These are phyloP conservation scores for Montipora foliosa DNA, from an alignment of 64 coral and sea anemone genomes.

Conservation along the genomic window DNA sequence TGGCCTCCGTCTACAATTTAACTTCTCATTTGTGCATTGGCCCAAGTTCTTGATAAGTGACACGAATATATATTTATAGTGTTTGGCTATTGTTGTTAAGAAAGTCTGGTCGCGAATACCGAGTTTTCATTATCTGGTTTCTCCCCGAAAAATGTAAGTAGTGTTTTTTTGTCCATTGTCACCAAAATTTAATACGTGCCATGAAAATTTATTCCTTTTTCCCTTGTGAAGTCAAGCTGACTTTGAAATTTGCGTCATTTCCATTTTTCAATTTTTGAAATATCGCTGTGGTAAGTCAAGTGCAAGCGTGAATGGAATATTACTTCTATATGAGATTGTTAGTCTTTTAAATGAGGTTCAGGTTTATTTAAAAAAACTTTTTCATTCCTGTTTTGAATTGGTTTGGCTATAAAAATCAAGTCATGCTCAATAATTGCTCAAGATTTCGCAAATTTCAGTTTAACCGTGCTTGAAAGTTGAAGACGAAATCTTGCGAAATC, in stretches of 20 bases:
- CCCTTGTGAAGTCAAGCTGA: neutral
- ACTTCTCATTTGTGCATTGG: neutral
- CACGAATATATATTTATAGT: too few species aligned
- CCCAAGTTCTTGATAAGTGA: too few species aligned
- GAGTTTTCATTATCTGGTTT: neutral
- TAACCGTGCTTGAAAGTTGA: neutral
- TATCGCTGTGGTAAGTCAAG: neutral
- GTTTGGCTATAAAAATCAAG: neutral
- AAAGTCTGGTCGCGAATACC: neutral
- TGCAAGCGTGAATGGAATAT: neutral
- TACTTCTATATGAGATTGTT: neutral
- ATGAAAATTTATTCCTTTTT: neutral
- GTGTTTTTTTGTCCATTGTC: neutral
- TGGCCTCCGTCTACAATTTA: neutral
- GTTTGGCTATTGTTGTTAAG: too few species aligned
- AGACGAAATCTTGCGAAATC: neutral
- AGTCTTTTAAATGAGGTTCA: neutral
- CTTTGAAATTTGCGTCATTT: neutral
- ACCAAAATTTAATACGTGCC: neutral
- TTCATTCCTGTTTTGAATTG: neutral
- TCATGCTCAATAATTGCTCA: neutral
- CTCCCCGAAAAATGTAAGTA: neutral
- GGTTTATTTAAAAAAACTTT: neutral
- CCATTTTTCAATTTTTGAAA: neutral
- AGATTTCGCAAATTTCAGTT: neutral